A percentile compares a stretch with the other conserved stretches of the same genome.
Conservation (phyloP, 2,888 invertebrate species). For the Xestia xanthographa region DNA sequence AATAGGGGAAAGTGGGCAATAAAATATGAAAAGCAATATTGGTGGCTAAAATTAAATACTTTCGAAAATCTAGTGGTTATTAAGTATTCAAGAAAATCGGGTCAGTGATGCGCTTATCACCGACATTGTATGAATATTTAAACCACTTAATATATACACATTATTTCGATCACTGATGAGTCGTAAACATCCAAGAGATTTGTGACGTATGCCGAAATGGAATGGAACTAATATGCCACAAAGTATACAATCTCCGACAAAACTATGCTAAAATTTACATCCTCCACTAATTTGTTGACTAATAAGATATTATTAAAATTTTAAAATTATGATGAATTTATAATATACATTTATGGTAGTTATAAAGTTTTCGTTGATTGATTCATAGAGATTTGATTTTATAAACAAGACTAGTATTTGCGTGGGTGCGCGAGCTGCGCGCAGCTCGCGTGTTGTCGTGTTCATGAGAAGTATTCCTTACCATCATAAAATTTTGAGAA, state of each 20-base stretch:
- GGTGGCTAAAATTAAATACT: constrained; percentile 56
- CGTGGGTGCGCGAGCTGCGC: too few relatives aligned
- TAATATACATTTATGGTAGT: constrained; percentile 5
- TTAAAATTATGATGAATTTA: constrained; percentile 33
- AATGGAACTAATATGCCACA: constrained; percentile 47
- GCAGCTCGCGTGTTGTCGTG: too few relatives aligned
- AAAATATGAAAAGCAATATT: constrained; percentile 56
- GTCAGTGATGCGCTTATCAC: constrained; percentile 53
- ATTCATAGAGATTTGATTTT: constrained; percentile 30
- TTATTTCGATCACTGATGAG: constrained; percentile 44
- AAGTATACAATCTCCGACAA: constrained; percentile 26
- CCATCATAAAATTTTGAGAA: too few relatives aligned
- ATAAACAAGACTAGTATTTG: too few relatives aligned
- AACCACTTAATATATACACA: constrained; percentile 22
- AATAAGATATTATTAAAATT: constrained; percentile 42
- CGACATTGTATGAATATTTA: constrained; percentile 51
- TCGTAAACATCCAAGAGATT: constrained; percentile 37
- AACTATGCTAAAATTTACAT: constrained; percentile 67
- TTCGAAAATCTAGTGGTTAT: constrained; percentile 57
- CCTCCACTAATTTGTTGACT: constrained; percentile 48
- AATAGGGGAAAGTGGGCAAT: constrained; percentile 62
- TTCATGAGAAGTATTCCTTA: too few relatives aligned
- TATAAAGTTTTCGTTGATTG: constrained; percentile 42
- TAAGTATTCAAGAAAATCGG: constrained; percentile 59
- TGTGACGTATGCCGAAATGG: constrained; percentile 42